Evolutionary conservation across 2,888 invertebrate species (phyloP).

Genomic region (Tenthredo scrophulariae): DNA sequence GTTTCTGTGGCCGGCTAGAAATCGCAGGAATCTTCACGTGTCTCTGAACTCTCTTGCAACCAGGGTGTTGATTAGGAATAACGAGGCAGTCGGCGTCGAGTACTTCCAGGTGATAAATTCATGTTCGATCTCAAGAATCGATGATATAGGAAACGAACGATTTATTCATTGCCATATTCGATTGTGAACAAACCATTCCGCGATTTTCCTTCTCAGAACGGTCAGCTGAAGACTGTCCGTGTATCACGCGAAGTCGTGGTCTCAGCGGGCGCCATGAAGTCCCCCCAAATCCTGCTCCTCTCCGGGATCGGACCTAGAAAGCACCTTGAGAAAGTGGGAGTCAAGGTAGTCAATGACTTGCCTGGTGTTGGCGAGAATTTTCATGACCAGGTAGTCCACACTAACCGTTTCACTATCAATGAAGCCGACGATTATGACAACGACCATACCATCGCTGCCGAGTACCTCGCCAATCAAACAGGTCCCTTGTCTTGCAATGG

Average conservation of each 20-base stretch:
- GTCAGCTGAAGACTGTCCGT: neutral
- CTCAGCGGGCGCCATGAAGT: neutral
- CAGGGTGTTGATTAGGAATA: neutral
- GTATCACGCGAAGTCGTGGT: neutral
- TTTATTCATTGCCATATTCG: neutral
- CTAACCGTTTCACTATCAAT: neutral
- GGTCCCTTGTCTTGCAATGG: constrained; percentile 65
- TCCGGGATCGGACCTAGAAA: neutral
- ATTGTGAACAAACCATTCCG: neutral
- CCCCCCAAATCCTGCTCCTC: neutral
- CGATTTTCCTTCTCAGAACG: neutral
- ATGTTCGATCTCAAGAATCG: constrained; percentile 76
- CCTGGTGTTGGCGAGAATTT: constrained; percentile 4
- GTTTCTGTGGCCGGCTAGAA: neutral
- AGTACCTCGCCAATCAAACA: constrained; percentile 80
- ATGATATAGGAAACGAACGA: neutral
- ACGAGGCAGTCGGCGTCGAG: neutral
- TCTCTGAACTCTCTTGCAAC: neutral
- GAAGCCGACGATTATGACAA: neutral
- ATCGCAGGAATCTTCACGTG: constrained; percentile 70
- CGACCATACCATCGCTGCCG: constrained; percentile 82
- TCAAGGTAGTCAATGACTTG: neutral
- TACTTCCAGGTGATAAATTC: constrained; percentile 63
- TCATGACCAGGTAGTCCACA: neutral
- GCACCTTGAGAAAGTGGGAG: neutral